These are phyloP conservation scores for Anseranas semipalmata DNA, from an alignment of 2,113 vertebrate species.

Conservation along the genomic window DNA sequence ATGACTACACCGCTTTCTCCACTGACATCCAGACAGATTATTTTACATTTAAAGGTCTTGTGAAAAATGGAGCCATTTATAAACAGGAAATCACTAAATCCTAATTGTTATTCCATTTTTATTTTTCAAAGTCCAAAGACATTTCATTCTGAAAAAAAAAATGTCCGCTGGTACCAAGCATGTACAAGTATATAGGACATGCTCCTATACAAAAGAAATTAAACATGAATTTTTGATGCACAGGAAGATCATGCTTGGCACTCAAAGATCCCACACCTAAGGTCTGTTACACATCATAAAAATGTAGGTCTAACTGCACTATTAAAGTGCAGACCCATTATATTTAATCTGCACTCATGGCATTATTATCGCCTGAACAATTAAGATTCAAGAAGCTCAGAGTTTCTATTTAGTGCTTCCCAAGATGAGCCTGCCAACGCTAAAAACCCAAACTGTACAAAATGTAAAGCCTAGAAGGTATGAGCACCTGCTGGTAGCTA, in stretches of 20 bases:
- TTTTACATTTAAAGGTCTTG: neutral
- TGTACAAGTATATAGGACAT: rapidly evolving
- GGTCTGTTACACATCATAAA: neutral
- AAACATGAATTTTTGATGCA: neutral
- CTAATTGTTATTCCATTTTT: neutral
- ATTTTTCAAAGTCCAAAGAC: neutral
- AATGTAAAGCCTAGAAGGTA: neutral
- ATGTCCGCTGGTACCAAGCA: neutral
- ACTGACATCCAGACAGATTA: neutral
- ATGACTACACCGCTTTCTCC: neutral
- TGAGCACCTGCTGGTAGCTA: neutral
- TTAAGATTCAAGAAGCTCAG: neutral
- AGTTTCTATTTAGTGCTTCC: neutral
- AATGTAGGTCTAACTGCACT: neutral
- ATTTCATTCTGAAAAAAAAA: neutral
- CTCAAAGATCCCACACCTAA: neutral
- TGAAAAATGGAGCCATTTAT: neutral
- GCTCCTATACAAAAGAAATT: neutral
- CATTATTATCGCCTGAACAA: neutral
- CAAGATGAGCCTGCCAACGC: neutral
- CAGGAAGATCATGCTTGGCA: neutral
- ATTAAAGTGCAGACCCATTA: neutral
- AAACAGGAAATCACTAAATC: neutral
- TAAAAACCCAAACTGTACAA: neutral
- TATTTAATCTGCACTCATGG: neutral